phyloP scores from a whole-genome alignment of 2,888 invertebrate genomes.

The Mylabris sibirica region DNA sequence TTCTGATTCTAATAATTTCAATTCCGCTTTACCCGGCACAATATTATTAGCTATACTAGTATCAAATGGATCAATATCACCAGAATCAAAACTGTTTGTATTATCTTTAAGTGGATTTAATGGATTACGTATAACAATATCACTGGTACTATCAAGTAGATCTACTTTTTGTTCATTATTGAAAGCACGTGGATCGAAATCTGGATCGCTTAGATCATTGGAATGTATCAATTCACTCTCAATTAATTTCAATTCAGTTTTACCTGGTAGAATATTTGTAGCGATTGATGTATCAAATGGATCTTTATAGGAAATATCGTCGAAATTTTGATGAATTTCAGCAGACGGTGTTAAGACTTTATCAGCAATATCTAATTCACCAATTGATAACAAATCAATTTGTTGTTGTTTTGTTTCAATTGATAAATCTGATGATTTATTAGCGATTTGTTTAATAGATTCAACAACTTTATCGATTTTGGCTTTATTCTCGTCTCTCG shows the following conservation, averaged over 20 bases:
- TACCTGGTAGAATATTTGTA: constrained; percentile 76
- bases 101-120: constrained; percentile 55
- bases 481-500: constrained; percentile 59
- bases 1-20: constrained; percentile 29
- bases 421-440: constrained; percentile 50
- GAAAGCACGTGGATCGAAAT: constrained; percentile 66
- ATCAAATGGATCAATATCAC: constrained; percentile 81
- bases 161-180: constrained; percentile 43
- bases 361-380: constrained; percentile 67
- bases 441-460: constrained; percentile 60
- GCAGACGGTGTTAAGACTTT: constrained; percentile 75
- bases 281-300: constrained; percentile 91
- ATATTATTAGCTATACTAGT: constrained; percentile 80
- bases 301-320: constrained; percentile 67
- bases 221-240: constrained; percentile 76
- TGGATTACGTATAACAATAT: constrained; percentile 54
- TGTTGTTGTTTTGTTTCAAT: constrained; percentile 41
- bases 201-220: constrained; percentile 52
- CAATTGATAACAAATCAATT: constrained; percentile 62
- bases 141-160: constrained; percentile 51
- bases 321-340: constrained; percentile 48
- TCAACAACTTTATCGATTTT: constrained; percentile 54
- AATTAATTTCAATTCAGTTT: constrained; percentile 78
- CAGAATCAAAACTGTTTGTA: constrained; percentile 56
- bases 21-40: constrained; percentile 77